Evolutionary conservation across 2,888 invertebrate species (phyloP).

Genomic region (Ellobium chinense): DNA sequence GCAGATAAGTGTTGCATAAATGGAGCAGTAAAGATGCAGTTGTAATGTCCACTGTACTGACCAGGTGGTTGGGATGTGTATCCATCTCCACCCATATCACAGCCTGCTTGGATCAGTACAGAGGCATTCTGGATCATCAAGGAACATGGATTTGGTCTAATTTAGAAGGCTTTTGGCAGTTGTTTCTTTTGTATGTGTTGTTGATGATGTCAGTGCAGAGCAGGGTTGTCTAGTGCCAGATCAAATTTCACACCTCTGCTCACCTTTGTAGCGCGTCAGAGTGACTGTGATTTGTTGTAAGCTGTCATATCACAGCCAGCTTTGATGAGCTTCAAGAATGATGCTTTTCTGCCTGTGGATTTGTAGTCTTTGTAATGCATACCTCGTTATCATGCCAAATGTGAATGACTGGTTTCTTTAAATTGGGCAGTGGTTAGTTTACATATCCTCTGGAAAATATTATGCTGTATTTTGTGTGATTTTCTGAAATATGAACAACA

Average conservation of each 20-base stretch:
- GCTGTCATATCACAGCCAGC: conserved; percentile 97
- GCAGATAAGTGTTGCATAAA: no score
- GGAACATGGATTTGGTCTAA: no score
- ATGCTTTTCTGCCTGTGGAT: background rate
- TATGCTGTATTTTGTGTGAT: background rate
- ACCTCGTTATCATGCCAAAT: no score
- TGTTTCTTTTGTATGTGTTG: no score
- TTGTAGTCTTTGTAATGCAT: background rate
- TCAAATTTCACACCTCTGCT: background rate
- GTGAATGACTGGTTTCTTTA: no score
- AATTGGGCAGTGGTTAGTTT: no score
- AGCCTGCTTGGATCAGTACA: conserved; percentile 92
- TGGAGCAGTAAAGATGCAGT: no score
- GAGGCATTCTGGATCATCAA: conserved; percentile 9
- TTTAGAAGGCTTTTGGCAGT: no score
- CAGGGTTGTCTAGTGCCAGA: background rate
- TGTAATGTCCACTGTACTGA: conserved; percentile 59
- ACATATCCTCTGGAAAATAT: background rate
- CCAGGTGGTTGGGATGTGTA: conserved; percentile 78
- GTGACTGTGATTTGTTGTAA: conserved; percentile 91
- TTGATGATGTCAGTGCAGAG: background rate
- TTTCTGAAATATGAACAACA: background rate
- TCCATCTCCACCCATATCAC: conserved; percentile 89
- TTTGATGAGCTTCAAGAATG: conserved; percentile 84
- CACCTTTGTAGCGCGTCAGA: conserved; percentile 83